These are phyloP conservation scores for Campaea margaritaria DNA, from an alignment of 2,888 invertebrate genomes.

Conservation along the genomic window DNA sequence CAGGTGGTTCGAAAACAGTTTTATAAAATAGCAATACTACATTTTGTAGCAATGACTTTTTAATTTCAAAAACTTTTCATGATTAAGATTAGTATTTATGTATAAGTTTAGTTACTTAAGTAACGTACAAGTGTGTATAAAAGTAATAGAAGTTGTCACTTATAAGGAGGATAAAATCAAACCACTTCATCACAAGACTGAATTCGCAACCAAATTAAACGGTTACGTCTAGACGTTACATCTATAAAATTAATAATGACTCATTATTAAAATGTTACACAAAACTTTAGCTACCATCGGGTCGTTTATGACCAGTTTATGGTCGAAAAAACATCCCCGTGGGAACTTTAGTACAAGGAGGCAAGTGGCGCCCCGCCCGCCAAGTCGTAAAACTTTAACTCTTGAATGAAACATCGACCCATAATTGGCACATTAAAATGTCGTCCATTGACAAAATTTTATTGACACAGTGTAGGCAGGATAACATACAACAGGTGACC, in stretches of 20 bases:
- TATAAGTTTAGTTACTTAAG: no score
- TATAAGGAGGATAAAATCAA: no score
- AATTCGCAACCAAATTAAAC: slow-evolving; percentile 5
- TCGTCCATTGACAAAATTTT: slow-evolving; percentile 76
- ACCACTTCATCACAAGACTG: no score
- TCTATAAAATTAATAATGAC: slow-evolving; percentile 23
- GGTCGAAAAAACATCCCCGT: slow-evolving; percentile 42
- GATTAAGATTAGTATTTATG: no score
- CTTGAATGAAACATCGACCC: slow-evolving; percentile 71
- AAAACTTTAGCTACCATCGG: slow-evolving; percentile 25
- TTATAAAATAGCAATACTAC: background rate
- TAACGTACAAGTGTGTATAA: no score
- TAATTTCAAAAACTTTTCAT: no score
- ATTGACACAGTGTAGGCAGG: slow-evolving; percentile 70
- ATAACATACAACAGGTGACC: slow-evolving; percentile 80
- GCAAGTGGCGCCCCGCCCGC: slow-evolving; percentile 48
- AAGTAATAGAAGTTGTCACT: no score
- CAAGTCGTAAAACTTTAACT: slow-evolving; percentile 61
- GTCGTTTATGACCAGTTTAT: slow-evolving; percentile 39
- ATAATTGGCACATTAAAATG: slow-evolving; percentile 76
- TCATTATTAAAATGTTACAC: slow-evolving; percentile 24
- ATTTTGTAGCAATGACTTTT: no score
- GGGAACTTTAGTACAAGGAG: slow-evolving; percentile 45
- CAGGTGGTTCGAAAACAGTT: slow-evolving; percentile 43
- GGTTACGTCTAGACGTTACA: slow-evolving; percentile 11